phyloP scores from a whole-genome alignment of 2,113 vertebrate species.

The Melanerpes aurifrons region DNA sequence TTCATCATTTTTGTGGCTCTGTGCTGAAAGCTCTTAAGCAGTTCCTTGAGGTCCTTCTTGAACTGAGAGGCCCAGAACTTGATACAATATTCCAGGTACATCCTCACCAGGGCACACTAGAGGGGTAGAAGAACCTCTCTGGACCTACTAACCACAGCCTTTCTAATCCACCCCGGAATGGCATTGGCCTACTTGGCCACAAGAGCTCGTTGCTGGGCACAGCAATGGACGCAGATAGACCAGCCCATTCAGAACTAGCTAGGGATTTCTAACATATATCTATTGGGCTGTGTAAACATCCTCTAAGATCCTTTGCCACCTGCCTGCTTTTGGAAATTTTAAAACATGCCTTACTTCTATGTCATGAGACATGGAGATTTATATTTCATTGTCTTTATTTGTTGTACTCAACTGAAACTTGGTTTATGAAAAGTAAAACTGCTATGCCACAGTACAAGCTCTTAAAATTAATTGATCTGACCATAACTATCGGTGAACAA shows the following conservation, averaged over 20 bases:
- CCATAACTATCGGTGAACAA: neutral
- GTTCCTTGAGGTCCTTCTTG: too few species aligned
- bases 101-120: too few species aligned
- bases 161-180: too few species aligned
- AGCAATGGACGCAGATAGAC: neutral
- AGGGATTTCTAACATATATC: neutral
- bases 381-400: neutral
- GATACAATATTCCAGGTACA: too few species aligned
- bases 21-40: too few species aligned
- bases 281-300: neutral
- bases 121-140: too few species aligned
- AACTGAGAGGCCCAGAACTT: too few species aligned
- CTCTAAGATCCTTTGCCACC: neutral
- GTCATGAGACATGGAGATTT: neutral
- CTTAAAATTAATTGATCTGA: conserved; percentile 39
- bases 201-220: too few species aligned
- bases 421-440: neutral
- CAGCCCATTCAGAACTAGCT: neutral
- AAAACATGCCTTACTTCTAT: neutral
- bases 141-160: too few species aligned
- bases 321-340: neutral
- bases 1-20: too few species aligned
- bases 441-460: neutral
- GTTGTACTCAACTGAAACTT: neutral
- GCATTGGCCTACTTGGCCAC: too few species aligned